Conservation (phyloP, 2,113 vertebrate genomes). For the Gallinago media region DNA sequence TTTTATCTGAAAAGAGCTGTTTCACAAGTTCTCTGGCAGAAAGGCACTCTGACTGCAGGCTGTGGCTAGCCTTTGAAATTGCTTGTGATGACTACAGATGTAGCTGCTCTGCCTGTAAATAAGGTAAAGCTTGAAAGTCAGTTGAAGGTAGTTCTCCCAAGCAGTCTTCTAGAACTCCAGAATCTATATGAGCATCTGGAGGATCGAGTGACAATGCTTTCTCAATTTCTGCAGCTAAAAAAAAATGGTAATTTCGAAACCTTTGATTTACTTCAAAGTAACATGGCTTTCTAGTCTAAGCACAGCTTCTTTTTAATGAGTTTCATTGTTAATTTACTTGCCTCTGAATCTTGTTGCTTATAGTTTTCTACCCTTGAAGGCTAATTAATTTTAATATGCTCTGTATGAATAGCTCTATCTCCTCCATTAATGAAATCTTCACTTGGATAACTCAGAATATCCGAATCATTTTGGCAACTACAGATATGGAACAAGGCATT, state of each 20-base stretch:
- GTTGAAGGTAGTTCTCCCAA: background rate
- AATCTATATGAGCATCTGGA: background rate
- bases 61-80: background rate
- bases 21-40: background rate
- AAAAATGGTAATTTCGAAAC: background rate
- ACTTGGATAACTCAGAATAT: background rate
- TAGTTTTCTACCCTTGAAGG: constrained; percentile 18
- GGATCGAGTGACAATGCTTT: background rate
- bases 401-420: constrained; percentile 20
- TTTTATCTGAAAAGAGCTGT: background rate
- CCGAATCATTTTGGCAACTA: constrained; percentile 1
- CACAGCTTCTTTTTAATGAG: background rate
- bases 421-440: constrained; percentile 6
- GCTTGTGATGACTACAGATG: background rate
- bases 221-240: background rate
- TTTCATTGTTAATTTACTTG: background rate
- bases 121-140: background rate
- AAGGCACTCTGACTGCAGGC: background rate
- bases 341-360: background rate
- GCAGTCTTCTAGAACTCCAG: background rate
- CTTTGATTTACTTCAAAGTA: background rate
- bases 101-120: background rate
- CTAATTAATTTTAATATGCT: constrained; percentile 41
- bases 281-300: background rate
- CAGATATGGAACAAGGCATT: background rate